These are phyloP conservation scores for Archips crataeganus DNA, from an alignment of 2,888 invertebrate genomes.

Conservation along the genomic window DNA sequence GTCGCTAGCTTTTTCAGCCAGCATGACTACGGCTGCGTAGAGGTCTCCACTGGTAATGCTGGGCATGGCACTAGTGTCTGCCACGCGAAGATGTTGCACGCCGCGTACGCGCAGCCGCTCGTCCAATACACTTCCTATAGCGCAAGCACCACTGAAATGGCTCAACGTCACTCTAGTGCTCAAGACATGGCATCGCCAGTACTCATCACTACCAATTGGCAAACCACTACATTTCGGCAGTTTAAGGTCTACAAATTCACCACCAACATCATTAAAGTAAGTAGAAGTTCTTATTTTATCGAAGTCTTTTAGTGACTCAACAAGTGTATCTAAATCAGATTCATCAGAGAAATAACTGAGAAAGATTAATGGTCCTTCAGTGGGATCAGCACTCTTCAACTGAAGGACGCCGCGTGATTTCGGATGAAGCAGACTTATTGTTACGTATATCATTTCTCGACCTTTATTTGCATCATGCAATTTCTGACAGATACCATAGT, in stretches of 20 bases:
- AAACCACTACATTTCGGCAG: constrained; percentile 51
- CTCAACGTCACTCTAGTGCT: constrained; percentile 89
- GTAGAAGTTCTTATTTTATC: constrained; percentile 65
- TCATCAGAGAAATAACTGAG: constrained; percentile 84
- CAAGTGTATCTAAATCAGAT: constrained; percentile 76
- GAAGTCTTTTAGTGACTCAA: constrained; percentile 64
- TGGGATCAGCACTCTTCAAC: constrained; percentile 81
- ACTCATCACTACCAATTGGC: constrained; percentile 76
- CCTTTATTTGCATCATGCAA: constrained; percentile 46
- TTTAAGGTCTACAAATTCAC: constrained; percentile 51
- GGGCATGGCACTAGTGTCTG: constrained; percentile 75
- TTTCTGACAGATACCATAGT: constrained; percentile 50
- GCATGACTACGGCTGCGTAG: constrained; percentile 74
- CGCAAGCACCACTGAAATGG: constrained; percentile 89
- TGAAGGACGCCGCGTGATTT: constrained; percentile 81
- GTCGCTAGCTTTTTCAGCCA: constrained; percentile 50
- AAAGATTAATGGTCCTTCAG: constrained; percentile 83
- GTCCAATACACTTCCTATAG: constrained; percentile 91
- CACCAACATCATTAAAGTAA: constrained; percentile 64
- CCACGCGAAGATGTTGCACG: constrained; percentile 52
- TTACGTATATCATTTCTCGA: constrained; percentile 45
- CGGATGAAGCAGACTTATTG: constrained; percentile 61
- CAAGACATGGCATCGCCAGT: constrained; percentile 88
- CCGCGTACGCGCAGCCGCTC: constrained; percentile 72
- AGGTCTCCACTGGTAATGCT: constrained; percentile 82